Evolutionary conservation across 2,797 vertebrate species (phyloP).

Genomic region (Gadopsis marmoratus): DNA sequence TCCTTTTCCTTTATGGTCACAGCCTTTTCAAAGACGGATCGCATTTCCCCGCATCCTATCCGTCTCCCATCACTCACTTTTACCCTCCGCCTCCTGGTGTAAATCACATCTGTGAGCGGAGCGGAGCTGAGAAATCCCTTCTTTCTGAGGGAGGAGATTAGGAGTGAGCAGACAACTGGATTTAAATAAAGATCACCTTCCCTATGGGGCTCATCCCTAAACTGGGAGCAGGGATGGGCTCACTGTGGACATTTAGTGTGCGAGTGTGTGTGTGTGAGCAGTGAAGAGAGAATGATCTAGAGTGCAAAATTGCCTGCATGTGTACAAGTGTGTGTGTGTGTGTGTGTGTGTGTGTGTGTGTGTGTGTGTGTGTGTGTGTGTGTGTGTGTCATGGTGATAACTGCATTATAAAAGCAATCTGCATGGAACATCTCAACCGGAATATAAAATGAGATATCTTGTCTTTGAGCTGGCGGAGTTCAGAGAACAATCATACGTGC

Average conservation of each 20-base stretch:
- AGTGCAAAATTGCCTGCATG: constrained; percentile 15
- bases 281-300: constrained; percentile 14
- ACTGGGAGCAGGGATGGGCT: constrained; percentile 59
- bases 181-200: constrained; percentile 82
- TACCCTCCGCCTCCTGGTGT: constrained; percentile 54
- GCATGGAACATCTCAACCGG: constrained; percentile 66
- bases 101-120: constrained; percentile 73
- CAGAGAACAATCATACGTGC: constrained; percentile 48
- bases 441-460: constrained; percentile 70
- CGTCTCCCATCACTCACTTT: constrained; percentile 66
- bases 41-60: constrained; percentile 59
- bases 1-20: constrained; percentile 42
- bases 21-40: constrained; percentile 59
- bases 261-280: constrained; percentile 8
- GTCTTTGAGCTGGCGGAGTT: constrained; percentile 43
- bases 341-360: constrained; percentile 18
- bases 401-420: constrained; percentile 74
- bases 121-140: constrained; percentile 58
- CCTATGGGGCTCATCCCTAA: constrained; percentile 63
- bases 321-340: constrained; percentile 22
- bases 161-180: constrained; percentile 73
- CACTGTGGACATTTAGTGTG: constrained; percentile 29
- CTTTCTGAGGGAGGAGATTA: constrained; percentile 77
- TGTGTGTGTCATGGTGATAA: constrained; percentile 58
- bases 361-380: constrained; percentile 10